Evolutionary conservation across 2,888 invertebrate genomes (phyloP), one percentile per base, ranked within the genome.

Genomic region (Hyposoter didymator): DNA sequence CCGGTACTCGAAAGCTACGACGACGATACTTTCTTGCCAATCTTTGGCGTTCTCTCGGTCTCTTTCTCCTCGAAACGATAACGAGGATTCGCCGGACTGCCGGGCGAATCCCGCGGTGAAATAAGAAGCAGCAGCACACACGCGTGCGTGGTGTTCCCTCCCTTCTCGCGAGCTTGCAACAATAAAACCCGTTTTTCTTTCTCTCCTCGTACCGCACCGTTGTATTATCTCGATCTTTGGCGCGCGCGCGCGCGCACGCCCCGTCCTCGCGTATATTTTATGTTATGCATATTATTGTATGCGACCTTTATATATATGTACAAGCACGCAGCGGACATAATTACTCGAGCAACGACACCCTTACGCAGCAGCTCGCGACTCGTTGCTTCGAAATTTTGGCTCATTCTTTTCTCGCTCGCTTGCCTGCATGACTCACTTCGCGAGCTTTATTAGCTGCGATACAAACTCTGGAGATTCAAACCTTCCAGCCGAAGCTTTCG

Each of bases 261-360:
- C 39, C 75, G 39, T 62, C 59, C 74, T 69, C 69, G 49, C 22
- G 7, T 59, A 35, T 83, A 67, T 72, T 69, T 73, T 52, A 49
- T 64, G 66, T 22, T 52, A 59, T 69, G 43, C 43, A 69, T 69
- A 45, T 69, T 32, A 47, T 14, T 59, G 49, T 59, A 19, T 59
- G 4, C 43, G 12, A n/a, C 35, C 1, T 32, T 22, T 75, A 59
- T 59, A 35, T 47, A 47, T 73, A 47, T n/a, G n/a, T 59, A 74
- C n/a, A 62, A 49, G 66, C 55, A 73, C 35, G 47, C 32, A 74
- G n/a, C 43, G 62, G 59, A 52, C 79, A 79, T 84, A 84, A 84
- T 84, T 84, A 84, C 84, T 79, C 84, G 84, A 79, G 67, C 62
- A 84, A 84, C 84, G 84, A 84, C 78, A 84, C 84, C 83, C 78